Evolutionary conservation across 2,888 invertebrate genomes (phyloP).

Genomic region (Drosophila mulleri): DNA sequence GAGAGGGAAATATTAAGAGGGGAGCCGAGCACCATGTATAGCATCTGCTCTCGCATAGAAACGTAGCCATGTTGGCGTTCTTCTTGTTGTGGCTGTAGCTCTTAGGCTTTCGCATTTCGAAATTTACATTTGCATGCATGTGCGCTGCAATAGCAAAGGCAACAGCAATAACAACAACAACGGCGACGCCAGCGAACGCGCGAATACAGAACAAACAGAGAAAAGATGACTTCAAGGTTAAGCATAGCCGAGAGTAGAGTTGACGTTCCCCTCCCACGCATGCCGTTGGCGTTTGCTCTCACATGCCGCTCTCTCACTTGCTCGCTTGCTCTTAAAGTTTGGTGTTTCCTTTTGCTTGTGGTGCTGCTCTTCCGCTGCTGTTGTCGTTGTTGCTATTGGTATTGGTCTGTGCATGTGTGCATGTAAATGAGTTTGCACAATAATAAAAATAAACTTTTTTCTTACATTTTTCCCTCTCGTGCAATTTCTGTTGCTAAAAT

Average conservation of each 20-base stretch:
- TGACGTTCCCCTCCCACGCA: constrained; percentile 54
- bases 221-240: constrained; percentile 64
- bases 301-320: constrained; percentile 1
- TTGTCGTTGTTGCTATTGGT: constrained; percentile 21
- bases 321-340: constrained; percentile 50
- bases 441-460: constrained; percentile 64
- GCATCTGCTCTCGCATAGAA: constrained; percentile 64
- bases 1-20: constrained; percentile 50
- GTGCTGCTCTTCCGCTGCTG: constrained; percentile 5
- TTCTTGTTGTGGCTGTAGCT: constrained; percentile 12
- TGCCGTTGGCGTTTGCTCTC: constrained; percentile 18
- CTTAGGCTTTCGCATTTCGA: constrained; percentile 63
- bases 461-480: constrained; percentile 63
- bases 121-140: constrained; percentile 75
- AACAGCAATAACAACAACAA: not conserved
- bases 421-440: constrained; percentile 66
- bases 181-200: constrained; percentile 32
- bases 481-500: constrained; percentile 62
- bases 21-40: constrained; percentile 54
- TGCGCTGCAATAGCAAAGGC: constrained; percentile 40
- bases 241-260: constrained; percentile 62
- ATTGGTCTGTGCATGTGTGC: constrained; percentile 43
- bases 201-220: constrained; percentile 55
- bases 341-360: constrained; percentile 48
- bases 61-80: constrained; percentile 51